Evolutionary conservation across 2,113 vertebrate genomes (phyloP).

Genomic region (Scartelaos histophorus): DNA sequence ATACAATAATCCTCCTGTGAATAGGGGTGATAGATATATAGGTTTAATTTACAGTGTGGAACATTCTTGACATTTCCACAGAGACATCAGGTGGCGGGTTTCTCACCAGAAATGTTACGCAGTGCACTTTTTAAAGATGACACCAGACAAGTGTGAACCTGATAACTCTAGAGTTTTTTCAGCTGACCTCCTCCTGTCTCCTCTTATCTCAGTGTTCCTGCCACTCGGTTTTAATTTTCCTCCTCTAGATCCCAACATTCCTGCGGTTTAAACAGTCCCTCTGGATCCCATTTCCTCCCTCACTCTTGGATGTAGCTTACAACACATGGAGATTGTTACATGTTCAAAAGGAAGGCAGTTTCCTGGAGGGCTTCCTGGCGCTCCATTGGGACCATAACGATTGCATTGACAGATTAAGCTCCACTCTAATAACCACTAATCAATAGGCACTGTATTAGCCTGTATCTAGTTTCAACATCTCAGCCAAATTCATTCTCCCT

Average conservation of each 20-base stretch:
- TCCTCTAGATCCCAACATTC: constrained; percentile 51
- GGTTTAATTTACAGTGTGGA: no score
- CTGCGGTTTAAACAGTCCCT: constrained; percentile 57
- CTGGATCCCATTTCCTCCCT: constrained; percentile 56
- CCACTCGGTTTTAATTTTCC: constrained; percentile 37
- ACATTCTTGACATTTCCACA: no score
- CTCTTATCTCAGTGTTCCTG: constrained; percentile 23
- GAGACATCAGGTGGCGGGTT: no score
- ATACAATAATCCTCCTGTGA: no score
- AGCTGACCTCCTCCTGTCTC: neutral
- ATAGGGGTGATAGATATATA: no score
- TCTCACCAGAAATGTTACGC: no score
- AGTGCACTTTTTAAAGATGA: neutral
- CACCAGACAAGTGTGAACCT: constrained; percentile 23
- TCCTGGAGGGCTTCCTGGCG: constrained; percentile 28
- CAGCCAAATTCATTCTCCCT: neutral
- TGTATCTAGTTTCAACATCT: neutral
- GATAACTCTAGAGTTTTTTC: constrained; percentile 11
- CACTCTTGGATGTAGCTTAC: constrained; percentile 43
- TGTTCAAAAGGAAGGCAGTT: constrained; percentile 42
- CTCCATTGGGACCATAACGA: constrained; percentile 9
- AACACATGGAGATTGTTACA: constrained; percentile 66
- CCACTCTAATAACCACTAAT: constrained; percentile 20
- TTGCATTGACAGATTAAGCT: constrained; percentile 30
- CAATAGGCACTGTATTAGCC: constrained; percentile 29